Conservation (phyloP, 2,797 vertebrate genomes). For the Glyptemys insculpta region DNA sequence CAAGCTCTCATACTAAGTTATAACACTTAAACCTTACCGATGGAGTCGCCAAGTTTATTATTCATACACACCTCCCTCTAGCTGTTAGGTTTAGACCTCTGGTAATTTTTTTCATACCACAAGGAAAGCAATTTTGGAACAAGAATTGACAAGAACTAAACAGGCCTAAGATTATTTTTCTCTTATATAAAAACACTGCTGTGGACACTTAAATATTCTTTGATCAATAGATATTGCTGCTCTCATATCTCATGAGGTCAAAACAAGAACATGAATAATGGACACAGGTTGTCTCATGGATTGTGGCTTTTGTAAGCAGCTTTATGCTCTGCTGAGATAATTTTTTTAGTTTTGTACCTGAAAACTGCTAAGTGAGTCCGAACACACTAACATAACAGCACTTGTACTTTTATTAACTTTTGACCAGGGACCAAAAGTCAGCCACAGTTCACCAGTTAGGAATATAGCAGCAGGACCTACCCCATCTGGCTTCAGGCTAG, state of each 20-base stretch:
- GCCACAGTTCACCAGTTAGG: neutral
- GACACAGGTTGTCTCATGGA: neutral
- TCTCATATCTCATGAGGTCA: neutral
- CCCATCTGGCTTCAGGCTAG: too few relatives aligned
- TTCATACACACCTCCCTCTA: neutral
- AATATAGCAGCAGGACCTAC: neutral
- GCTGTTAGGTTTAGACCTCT: too few relatives aligned
- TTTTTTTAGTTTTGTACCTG: neutral
- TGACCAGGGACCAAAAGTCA: neutral
- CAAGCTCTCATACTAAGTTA: neutral
- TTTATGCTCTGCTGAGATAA: neutral
- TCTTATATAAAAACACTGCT: neutral
- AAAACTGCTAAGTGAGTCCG: too few relatives aligned
- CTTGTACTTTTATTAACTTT: conserved; percentile 2
- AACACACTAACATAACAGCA: neutral
- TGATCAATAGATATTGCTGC: neutral
- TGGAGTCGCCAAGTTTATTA: neutral
- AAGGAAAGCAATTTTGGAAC: neutral
- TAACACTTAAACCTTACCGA: neutral
- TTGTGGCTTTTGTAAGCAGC: neutral
- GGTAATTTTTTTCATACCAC: neutral
- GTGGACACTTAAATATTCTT: neutral
- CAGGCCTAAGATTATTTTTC: neutral
- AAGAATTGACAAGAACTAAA: neutral
- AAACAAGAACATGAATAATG: neutral